Base-by-base conservation (phyloP, 92 coral and sea anemone species). In the Epizoanthus scotinus region DNA sequence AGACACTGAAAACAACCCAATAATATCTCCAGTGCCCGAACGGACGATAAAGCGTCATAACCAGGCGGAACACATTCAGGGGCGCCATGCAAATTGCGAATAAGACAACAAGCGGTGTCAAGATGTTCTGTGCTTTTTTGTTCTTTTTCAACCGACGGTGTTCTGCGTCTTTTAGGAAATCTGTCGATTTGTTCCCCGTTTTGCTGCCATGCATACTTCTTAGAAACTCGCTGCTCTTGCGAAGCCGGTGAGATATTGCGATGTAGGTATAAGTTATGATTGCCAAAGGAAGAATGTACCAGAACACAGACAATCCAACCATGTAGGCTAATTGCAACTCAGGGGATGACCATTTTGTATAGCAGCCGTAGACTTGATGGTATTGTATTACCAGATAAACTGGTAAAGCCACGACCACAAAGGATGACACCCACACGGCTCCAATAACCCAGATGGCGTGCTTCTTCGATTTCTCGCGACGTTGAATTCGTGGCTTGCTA, bases 81-180 rank as follows among this genome's bases (percentile, higher is more conserved):
- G 93, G 97, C 3, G 85, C 77, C 97, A 92, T 92, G 5, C 91
- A 63, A 26, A 87, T 73, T 2, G 93, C 87, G 26, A 92, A 92
- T 10, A 92, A 73, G n/a, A 92, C 88, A 5, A 87, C 93, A n/a
- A 92, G 83, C 44, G 97, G 97, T 0, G 97, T 89, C 8, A 92
- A 89, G 64, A 92, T 87, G 18, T 89, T 71, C 53, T 69, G 88
- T 29, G 97, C 84, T 74, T 87, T 92, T 67, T 67, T 87, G 83
- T 86, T 92, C 71, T 84, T 89, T 59, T 67, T 84, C 75, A 82
- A 82, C 19, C 90, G 91, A 34, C 68, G 91, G 75, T 69, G 78
- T 47, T 77, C 84, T 71, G 81, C 84, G 29, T 90, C 17, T 26
- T 47, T 47, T 47, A 47, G 12, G 0, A 47, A 13, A 47, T 13